phyloP scores from a whole-genome alignment of 2,797 vertebrate species.

The Heterohyrax brucei region DNA sequence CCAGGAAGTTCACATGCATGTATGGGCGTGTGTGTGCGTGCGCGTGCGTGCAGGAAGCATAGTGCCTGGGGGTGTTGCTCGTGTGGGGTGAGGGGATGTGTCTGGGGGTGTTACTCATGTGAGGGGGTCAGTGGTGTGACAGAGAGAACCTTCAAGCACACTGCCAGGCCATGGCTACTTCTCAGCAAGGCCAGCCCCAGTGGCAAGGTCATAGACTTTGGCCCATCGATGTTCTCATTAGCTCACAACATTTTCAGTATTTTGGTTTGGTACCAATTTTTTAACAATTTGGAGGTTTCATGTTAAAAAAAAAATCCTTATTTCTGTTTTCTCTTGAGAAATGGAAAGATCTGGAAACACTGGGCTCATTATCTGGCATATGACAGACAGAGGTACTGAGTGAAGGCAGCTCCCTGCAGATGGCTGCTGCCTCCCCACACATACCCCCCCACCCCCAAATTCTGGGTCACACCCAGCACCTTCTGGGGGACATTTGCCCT shows the following conservation, averaged over 20 bases:
- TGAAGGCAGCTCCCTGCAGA: neutral
- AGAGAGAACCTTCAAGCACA: neutral
- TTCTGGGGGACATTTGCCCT: fast-evolving
- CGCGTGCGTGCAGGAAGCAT: too few species aligned
- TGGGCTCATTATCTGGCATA: neutral
- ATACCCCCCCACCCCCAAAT: fast-evolving
- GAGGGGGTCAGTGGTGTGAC: neutral
- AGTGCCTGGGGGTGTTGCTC: too few species aligned
- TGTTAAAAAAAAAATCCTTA: neutral
- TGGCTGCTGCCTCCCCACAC: neutral
- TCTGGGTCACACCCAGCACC: neutral
- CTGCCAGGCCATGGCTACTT: too few species aligned
- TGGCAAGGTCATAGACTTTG: neutral
- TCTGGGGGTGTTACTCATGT: neutral
- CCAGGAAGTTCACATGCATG: neutral
- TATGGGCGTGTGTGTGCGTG: neutral
- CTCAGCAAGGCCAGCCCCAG: neutral
- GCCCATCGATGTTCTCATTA: neutral
- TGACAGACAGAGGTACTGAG: neutral
- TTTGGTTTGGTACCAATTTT: neutral
- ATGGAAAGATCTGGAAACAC: neutral
- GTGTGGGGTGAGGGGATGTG: too few species aligned
- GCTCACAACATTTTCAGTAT: neutral
- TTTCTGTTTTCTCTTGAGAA: neutral
- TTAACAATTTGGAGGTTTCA: neutral